Evolutionary conservation across 1,140 invertebrate genomes (phyloP), one percentile per base, ranked within the genome.

Genomic region (Zaprionus africanus): DNA sequence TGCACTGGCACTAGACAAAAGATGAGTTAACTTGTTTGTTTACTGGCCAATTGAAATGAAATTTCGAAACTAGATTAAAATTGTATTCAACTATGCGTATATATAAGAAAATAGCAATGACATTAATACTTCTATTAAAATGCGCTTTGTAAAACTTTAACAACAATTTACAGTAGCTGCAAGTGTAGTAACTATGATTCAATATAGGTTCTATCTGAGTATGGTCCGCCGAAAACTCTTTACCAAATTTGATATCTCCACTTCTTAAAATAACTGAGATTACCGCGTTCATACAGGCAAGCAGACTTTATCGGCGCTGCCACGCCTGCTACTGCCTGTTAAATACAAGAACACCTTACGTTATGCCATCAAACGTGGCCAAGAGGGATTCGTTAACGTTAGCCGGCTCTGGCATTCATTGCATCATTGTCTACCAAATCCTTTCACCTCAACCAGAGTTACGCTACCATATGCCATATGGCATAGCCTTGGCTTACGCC

Each of bases 371-470:
- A 60, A 62, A 34, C 31, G 9, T 34, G 24, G 31, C 24, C 41
- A 43, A 26, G 34, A 54, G 59, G 51, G 59, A 68, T 34, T 57
- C 58, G 51, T 19, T 53, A 13, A 57, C 38, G 58, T 56, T 34
- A 41, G 24, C 43, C 60, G 61, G 51, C 81, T 57, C 22, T 62
- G 56, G 13, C 22, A 49, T 54, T 34, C 28, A 63, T 65, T 73
- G 69, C 63, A 38, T 49, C 24, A 63, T 68, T 73, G 69, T 69
- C 72, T 75, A 69, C 80, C 69, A 59, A 81, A 76, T 78, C 87
- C 87, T 91, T 91, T 91, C 87, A 91, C 87, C 78, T 41, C 58
- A 70, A 71, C 61, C 46, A 74, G 26, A 13, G 13, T n/a, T 43
- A 17, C 5, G 41, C 43, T 13, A 22, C 28, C 28, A 36, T 26